phyloP scores from a whole-genome alignment of 2,888 invertebrate species.

The Leucophenga maculata region DNA sequence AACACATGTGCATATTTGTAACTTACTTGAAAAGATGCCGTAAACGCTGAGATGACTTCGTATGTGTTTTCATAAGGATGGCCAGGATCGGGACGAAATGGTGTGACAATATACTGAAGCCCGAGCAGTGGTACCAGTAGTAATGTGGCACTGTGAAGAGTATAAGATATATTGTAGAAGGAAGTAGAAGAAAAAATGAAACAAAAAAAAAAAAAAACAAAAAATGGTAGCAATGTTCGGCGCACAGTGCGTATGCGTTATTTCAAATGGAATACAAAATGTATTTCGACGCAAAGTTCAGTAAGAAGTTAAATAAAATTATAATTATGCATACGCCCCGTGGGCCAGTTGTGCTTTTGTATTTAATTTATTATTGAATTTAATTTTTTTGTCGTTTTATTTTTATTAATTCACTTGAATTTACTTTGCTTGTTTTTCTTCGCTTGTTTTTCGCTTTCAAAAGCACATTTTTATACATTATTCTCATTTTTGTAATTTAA shows the following conservation, averaged over 20 bases:
- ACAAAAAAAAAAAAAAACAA: too few relatives aligned
- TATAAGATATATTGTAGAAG: neutral
- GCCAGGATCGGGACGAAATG: conserved; percentile 82
- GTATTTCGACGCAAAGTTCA: neutral
- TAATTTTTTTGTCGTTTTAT: conserved; percentile 27
- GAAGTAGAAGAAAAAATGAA: too few relatives aligned
- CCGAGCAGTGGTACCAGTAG: conserved; percentile 92
- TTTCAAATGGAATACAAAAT: conserved; percentile 58
- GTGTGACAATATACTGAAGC: conserved; percentile 90
- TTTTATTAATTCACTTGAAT: conserved; percentile 4
- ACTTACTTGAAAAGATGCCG: conserved; percentile 88
- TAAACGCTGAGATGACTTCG: conserved; percentile 88
- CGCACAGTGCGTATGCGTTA: conserved; percentile 62
- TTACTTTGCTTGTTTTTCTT: conserved; percentile 27
- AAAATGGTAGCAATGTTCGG: too few relatives aligned
- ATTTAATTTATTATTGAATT: conserved; percentile 46
- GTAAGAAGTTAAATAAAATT: conserved; percentile 27
- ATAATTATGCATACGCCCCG: conserved; percentile 57
- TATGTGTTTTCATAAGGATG: conserved; percentile 85
- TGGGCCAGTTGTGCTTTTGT: conserved; percentile 34
- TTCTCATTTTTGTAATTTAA: neutral
- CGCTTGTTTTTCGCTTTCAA: neutral
- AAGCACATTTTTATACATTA: neutral
- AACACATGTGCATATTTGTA: neutral
- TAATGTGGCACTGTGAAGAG: conserved; percentile 81